These are phyloP conservation scores for Boulengeromyrus knoepffleri DNA, from an alignment of 2,113 vertebrate genomes.

Conservation along the genomic window DNA sequence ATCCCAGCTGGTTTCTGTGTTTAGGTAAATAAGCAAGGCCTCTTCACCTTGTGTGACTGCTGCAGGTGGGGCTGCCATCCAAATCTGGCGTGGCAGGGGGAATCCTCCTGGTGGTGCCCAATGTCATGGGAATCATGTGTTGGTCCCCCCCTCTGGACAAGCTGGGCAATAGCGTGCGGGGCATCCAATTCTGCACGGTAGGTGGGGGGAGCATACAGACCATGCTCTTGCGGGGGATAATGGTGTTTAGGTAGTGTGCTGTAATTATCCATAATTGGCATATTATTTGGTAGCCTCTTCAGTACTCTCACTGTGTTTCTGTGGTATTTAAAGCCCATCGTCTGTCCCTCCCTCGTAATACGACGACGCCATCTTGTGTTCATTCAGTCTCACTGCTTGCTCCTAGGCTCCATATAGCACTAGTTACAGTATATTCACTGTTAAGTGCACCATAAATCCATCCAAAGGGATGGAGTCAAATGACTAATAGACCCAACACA, in stretches of 20 bases:
- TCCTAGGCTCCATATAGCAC: not conserved
- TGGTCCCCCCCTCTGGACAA: slow-evolving; percentile 97
- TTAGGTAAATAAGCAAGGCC: not conserved
- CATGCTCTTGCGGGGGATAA: not conserved
- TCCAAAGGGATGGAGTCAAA: not conserved
- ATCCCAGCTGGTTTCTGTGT: not conserved
- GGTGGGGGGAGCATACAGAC: slow-evolving; percentile 24
- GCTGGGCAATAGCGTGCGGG: slow-evolving; percentile 93
- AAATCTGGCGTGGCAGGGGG: slow-evolving; percentile 95
- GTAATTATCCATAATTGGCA: not conserved
- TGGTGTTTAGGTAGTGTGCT: not conserved
- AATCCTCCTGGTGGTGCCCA: slow-evolving; percentile 94
- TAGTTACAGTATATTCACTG: not conserved
- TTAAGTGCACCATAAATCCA: not conserved
- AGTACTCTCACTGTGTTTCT: not conserved
- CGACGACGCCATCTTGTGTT: not conserved
- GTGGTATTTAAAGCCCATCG: not conserved
- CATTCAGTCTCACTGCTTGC: not conserved
- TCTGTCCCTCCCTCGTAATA: not conserved
- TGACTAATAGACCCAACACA: no score
- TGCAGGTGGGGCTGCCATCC: slow-evolving; percentile 90
- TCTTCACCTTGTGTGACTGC: not conserved
- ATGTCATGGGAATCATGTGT: slow-evolving; percentile 98
- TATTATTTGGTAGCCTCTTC: not conserved
- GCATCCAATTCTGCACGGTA: slow-evolving; percentile 97